Base-by-base conservation (phyloP, 1,140 invertebrate species). In the Polypedilum vanderplanki region DNA sequence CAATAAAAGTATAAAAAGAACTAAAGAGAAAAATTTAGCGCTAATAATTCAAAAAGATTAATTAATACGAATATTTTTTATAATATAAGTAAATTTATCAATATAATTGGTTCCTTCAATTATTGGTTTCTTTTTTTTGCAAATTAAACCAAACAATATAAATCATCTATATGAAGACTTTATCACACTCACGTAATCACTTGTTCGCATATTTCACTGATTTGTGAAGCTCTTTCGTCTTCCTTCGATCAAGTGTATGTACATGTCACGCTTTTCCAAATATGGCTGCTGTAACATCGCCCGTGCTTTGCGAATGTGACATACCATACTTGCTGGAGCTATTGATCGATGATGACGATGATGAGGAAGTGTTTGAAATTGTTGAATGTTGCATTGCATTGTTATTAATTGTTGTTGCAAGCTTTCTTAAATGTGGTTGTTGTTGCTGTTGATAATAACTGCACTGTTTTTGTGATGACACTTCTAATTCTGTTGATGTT, bases 271-370 rank as follows among this genome's bases (percentile, higher is more conserved):
- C 87, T n/a, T 86, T 81, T 74, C 86, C 86, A 77, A 87, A 82
- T 81, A 87, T 87, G 75, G 86, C 85, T 40, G 86, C 85, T 33
- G 86, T 83, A 17, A 87, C 87, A 81, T 87, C 86, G 17, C 87
- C 87, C 3, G 87, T 87, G 17, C 86, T 87, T 78, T 87, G 87
- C 3, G 86, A 87, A 79, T 87, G 86, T 3, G 86, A 85, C 77
- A 87, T 85, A 3, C 81, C 80, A n/a, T 70, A 70, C 18, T 70
- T 70, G 15, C 65, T 17, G 9, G 65, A 70, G 9, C 65, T 22
- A 70, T 70, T 70, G 9, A 70, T 20, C 17, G 65, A 70, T 70
- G 65, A 70, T 12, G 65, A 70, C 17, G 65, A 70, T 1, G 65
- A 70, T 70, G 65, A 70, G 9, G 65, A 70, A 9, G 65, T 70